Base-by-base conservation (phyloP, 2,888 invertebrate genomes). In the Atherix ibis region DNA sequence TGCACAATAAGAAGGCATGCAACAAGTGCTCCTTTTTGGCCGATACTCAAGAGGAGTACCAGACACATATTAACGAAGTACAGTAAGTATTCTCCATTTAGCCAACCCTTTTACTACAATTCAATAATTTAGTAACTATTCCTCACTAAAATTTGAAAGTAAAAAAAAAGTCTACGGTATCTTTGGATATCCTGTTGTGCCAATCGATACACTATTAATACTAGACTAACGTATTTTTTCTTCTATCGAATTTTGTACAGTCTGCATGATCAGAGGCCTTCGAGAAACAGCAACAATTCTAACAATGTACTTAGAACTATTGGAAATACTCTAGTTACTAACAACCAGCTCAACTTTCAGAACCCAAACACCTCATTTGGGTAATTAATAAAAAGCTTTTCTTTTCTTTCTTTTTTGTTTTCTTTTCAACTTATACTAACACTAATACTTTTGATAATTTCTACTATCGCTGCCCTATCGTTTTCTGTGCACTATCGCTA, bases 1-100 rank as follows among this genome's bases (percentile, higher is more conserved):
- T 89, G 42, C 89, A 91, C 64, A 87, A 87, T 62, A 87, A 87
- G 62, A 73, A 84, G 49, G 80, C 84, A 19, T 91, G 89, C 63
- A 80, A 79, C 49, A 81, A 85, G 61, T 91, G 89, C 58, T 77
- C 77, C 47, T 88, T 78, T 63, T 67, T 88, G 42, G 85, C 83
- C 4, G 88, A 89, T 54, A 84, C 85, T 52, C 76, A 76, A 47
- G 71, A 73, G 28, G 79, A 83, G 56, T 71, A 85, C 39, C 76
- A 77, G 46, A 66, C 71, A 27, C 89, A 89, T 63, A 76, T 81
- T 55, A 70, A 74, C 47, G 78, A 78, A 56, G 73, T 74, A 44
- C 78, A 78, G 77, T 78, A 55, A 71, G 77, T 74, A 56, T 39
- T 33, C 18, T 16, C 12, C 12, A 5, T 12, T 22, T 22, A 8